These are phyloP conservation scores for Teleopsis dalmanni DNA, from an alignment of 1,140 invertebrate species.

Conservation along the genomic window DNA sequence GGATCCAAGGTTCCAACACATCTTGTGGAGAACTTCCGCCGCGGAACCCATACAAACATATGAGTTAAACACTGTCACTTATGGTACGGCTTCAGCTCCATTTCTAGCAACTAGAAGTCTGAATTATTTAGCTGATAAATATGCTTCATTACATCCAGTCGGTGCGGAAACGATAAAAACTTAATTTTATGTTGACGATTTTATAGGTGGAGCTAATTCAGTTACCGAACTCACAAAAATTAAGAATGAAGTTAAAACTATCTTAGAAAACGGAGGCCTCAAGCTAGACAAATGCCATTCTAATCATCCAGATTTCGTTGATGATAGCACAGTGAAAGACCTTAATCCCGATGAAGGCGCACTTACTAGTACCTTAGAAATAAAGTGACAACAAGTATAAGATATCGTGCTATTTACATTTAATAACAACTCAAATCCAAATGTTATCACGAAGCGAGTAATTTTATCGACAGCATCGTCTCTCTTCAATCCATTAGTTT, in stretches of 20 bases:
- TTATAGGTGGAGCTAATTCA: not conserved
- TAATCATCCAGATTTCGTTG: conserved; percentile 4
- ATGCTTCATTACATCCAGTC: not conserved
- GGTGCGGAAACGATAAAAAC: not conserved
- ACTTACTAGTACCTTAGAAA: not conserved
- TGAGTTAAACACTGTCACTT: conserved; percentile 29
- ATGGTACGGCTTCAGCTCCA: conserved; percentile 34
- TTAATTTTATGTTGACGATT: not conserved
- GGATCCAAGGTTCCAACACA: conserved; percentile 24
- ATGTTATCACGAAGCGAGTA: not conserved
- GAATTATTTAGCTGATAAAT: not conserved
- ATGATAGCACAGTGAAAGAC: not conserved
- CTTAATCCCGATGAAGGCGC: not conserved
- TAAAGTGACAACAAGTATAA: not conserved
- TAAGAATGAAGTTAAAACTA: not conserved
- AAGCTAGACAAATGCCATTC: conserved; percentile 5
- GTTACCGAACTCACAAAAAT: not conserved
- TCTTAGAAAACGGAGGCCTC: conserved; percentile 9
- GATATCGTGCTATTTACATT: not conserved
- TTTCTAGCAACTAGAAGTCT: conserved; percentile 31
- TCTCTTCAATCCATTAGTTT: not conserved
- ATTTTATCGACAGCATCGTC: not conserved
- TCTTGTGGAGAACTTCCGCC: conserved; percentile 24
- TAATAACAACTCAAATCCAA: not conserved
- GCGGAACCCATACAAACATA: conserved; percentile 12